Conservation (phyloP, 2,888 invertebrate genomes). For the Lasioglossum oenotherae region DNA sequence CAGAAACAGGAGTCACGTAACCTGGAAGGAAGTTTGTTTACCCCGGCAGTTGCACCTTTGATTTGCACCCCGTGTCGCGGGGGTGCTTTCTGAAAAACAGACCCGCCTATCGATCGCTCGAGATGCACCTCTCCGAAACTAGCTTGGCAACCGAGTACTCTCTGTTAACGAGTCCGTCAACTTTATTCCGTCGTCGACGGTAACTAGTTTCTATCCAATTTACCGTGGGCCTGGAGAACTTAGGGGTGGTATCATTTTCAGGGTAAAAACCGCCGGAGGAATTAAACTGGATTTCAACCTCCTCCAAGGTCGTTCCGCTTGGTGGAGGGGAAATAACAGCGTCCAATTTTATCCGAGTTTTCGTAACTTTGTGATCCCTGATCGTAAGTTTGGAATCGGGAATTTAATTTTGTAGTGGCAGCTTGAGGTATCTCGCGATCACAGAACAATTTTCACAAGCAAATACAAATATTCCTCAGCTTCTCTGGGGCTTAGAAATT, state of each 20-base stretch:
- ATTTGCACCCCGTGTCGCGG: background rate
- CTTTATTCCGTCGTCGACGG: background rate
- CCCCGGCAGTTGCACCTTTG: background rate
- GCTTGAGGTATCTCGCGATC: background rate
- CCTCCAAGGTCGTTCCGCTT: no score
- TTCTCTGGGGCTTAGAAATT: background rate
- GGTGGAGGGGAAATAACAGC: no score
- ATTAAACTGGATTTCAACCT: background rate
- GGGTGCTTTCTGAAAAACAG: background rate
- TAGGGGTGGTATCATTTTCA: background rate
- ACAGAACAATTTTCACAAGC: background rate
- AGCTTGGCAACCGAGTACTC: background rate
- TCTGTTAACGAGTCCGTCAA: background rate
- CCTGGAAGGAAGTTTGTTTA: slow-evolving; percentile 17
- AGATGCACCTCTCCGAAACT: background rate
- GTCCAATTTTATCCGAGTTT: background rate
- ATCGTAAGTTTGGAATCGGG: no score
- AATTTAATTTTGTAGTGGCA: background rate
- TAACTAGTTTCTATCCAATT: background rate
- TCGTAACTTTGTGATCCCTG: background rate
- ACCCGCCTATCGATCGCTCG: background rate
- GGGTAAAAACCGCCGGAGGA: background rate
- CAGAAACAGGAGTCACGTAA: slow-evolving; percentile 20
- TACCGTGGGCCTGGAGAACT: background rate
- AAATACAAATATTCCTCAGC: background rate